Percentiles rank a stretch among this genome's conserved stretches.
phyloP scores from a whole-genome alignment of 2,113 vertebrate species.

The Athene cunicularia region DNA sequence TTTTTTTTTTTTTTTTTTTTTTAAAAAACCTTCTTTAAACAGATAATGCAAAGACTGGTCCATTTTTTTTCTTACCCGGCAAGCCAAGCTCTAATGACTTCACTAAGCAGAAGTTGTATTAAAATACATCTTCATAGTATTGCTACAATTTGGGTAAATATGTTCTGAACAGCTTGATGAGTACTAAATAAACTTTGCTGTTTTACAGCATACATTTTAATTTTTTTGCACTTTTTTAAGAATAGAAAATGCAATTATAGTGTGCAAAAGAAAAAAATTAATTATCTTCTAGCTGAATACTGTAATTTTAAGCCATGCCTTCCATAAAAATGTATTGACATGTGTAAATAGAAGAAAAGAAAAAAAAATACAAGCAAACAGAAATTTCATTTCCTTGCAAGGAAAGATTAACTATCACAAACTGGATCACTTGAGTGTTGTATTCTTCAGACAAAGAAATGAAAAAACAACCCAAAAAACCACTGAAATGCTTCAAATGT shows the following conservation, averaged over 20 bases:
- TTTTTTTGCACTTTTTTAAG: conserved; percentile 70
- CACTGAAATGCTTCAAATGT: conserved; percentile 51
- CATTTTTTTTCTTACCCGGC: conserved; percentile 72
- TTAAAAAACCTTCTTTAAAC: conserved; percentile 77
- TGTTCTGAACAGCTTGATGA: conserved; percentile 71
- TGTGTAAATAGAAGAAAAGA: conserved; percentile 64
- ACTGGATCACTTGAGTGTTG: conserved; percentile 28
- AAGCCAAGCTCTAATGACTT: conserved; percentile 82
- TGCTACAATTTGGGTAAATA: conserved; percentile 77
- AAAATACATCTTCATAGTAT: conserved; percentile 75
- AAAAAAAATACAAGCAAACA: conserved; percentile 51
- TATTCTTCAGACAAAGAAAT: conserved; percentile 46
- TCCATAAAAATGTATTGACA: conserved; percentile 71
- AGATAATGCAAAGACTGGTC: conserved; percentile 74
- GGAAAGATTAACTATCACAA: conserved; percentile 32
- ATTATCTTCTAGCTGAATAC: conserved; percentile 64
- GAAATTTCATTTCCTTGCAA: conserved; percentile 48
- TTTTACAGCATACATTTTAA: conserved; percentile 73
- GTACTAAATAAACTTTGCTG: conserved; percentile 75
- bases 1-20: neutral
- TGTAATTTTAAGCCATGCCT: conserved; percentile 74
- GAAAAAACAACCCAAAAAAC: conserved; percentile 35
- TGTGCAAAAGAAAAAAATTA: conserved; percentile 72
- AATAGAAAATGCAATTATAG: conserved; percentile 71
- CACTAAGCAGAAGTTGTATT: conserved; percentile 76